Evolutionary conservation across 2,888 invertebrate species (phyloP).

Genomic region (Dryadula phaetusa): DNA sequence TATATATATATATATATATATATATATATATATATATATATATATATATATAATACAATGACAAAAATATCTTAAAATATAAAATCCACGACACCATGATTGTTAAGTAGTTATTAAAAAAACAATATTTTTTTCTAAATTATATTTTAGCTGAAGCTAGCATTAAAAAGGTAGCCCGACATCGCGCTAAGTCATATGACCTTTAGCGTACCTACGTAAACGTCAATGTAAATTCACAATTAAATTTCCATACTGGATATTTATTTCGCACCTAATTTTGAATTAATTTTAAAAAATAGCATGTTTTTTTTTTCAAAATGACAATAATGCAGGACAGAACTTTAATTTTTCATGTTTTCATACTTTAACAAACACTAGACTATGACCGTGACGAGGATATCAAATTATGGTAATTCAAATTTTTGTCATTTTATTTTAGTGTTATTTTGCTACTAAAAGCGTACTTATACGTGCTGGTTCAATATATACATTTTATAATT

Average conservation of each 20-base stretch:
- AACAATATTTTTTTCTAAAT: not conserved
- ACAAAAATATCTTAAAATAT: no score
- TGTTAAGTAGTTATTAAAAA: not conserved
- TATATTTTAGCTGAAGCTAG: not conserved
- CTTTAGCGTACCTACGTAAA: constrained; percentile 17
- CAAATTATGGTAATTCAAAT: not conserved
- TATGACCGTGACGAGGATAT: constrained; percentile 8
- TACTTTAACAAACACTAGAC: not conserved
- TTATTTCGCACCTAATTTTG: not conserved
- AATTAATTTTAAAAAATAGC: not conserved
- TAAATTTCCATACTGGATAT: constrained; percentile 31
- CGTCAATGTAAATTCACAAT: constrained; percentile 18
- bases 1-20: no score
- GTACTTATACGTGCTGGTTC: no score
- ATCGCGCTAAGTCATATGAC: constrained; percentile 7
- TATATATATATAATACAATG: no score
- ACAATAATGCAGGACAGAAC: no score
- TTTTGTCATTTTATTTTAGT: not conserved
- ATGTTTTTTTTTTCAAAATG: no score
- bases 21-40: no score
- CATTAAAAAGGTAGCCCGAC: constrained; percentile 9
- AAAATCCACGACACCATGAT: not conserved
- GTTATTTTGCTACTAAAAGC: not conserved
- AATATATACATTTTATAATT: no score
- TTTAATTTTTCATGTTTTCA: not conserved